phyloP scores from a whole-genome alignment of 2,888 invertebrate species.

The Drosophila greeni region DNA sequence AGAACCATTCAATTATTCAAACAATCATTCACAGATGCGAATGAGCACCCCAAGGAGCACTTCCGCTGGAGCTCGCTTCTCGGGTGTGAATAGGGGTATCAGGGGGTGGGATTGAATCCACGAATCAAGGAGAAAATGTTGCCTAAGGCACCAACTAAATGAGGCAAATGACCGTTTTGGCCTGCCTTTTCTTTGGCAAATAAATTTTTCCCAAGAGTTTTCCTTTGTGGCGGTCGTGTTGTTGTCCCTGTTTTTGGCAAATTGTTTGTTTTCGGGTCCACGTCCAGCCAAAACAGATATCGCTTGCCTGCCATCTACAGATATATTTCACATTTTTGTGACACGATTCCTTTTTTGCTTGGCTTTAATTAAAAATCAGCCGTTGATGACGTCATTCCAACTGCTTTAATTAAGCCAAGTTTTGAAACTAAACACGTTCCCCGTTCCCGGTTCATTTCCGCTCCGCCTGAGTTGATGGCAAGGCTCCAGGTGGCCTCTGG shows the following conservation, averaged over 20 bases:
- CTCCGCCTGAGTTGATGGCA: neutral
- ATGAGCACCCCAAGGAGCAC: constrained; percentile 14
- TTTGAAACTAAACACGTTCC: constrained; percentile 25
- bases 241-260: constrained; percentile 15
- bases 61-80: constrained; percentile 1
- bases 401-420: constrained; percentile 21
- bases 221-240: constrained; percentile 9
- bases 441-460: neutral
- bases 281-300: constrained; percentile 25
- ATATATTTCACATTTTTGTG: constrained; percentile 34
- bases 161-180: constrained; percentile 39
- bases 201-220: constrained; percentile 13
- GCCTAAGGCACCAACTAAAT: constrained; percentile 25
- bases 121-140: constrained; percentile 6
- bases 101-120: neutral
- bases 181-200: constrained; percentile 12
- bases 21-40: constrained; percentile 43
- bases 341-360: constrained; percentile 1
- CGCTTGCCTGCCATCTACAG: constrained; percentile 30
- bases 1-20: constrained; percentile 48
- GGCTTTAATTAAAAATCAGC: constrained; percentile 57
- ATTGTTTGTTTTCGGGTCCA: constrained; percentile 29
- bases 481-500: constrained; percentile 7
- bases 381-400: constrained; percentile 51
- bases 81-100: constrained; percentile 16